Conservation (phyloP, 1,140 invertebrate genomes). For the Ceratosolen fusciceps region DNA sequence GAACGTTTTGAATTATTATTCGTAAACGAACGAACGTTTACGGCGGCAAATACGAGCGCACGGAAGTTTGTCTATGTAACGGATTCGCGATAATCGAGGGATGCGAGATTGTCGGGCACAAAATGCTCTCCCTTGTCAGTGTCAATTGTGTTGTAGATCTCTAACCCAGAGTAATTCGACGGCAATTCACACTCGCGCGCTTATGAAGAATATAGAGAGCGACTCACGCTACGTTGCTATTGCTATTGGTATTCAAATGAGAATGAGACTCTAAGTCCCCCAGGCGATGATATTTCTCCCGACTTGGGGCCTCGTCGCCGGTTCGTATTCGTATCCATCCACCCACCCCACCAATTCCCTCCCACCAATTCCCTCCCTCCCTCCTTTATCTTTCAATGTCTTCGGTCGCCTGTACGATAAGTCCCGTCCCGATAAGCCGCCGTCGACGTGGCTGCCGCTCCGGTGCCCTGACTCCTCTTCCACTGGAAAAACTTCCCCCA, state of each 20-base stretch:
- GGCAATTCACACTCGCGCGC: constrained; percentile 1
- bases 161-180: neutral
- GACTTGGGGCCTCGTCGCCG: constrained; percentile 16
- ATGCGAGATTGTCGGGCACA: neutral
- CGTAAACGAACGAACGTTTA: too few species aligned
- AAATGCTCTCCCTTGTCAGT: constrained; percentile 3
- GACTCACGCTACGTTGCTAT: constrained; percentile 32
- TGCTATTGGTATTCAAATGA: constrained; percentile 46
- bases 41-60: too few species aligned
- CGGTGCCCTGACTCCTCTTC: too few species aligned
- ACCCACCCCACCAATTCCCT: too few species aligned
- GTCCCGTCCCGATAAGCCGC: too few species aligned
- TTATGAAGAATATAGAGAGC: neutral
- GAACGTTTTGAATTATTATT: neutral
- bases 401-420: too few species aligned
- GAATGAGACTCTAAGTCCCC: constrained; percentile 20
- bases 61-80: too few species aligned
- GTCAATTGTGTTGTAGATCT: constrained; percentile 7
- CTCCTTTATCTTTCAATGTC: neutral
- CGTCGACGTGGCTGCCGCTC: too few species aligned
- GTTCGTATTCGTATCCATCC: neutral
- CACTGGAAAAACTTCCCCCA: too few species aligned
- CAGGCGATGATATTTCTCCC: neutral
- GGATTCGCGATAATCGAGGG: too few species aligned
- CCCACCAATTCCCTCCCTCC: neutral